Conservation (phyloP, 2,797 vertebrate species). For the Macropodus opercularis region DNA sequence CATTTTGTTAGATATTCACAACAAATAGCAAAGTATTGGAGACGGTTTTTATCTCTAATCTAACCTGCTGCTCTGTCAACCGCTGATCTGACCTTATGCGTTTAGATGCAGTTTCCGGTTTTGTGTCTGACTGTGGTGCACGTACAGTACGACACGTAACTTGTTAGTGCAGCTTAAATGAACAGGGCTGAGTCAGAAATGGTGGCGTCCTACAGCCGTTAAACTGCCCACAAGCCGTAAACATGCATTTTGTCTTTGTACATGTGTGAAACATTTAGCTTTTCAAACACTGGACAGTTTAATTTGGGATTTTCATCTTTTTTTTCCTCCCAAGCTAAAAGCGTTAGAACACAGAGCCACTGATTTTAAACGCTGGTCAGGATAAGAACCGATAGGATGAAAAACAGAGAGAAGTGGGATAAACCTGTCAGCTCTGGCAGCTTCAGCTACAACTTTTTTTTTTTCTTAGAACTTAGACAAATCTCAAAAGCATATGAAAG, state of each 20-base stretch:
- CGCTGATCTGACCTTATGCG: conserved; percentile 36
- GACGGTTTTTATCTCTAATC: too few relatives aligned
- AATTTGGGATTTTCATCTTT: not conserved
- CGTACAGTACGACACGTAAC: too few relatives aligned
- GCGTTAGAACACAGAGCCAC: not conserved
- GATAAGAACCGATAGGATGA: conserved; percentile 3
- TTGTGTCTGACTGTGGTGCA: conserved; percentile 18
- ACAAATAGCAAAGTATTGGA: too few relatives aligned
- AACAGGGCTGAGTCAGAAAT: conserved; percentile 17
- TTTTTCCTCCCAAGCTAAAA: not conserved
- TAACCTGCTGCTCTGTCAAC: conserved; percentile 12
- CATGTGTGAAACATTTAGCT: too few relatives aligned
- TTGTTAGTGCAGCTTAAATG: conserved; percentile 27
- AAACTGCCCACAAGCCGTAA: conserved; percentile 9
- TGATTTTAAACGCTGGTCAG: not conserved
- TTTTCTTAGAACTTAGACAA: conserved; percentile 29
- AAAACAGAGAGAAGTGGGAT: conserved; percentile 3
- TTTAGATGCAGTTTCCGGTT: conserved; percentile 11
- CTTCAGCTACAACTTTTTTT: not conserved
- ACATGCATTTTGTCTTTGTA: not conserved
- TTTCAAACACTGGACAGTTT: not conserved
- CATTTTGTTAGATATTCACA: too few relatives aligned
- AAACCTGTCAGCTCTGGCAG: conserved; percentile 21
- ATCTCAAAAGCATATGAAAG: conserved; percentile 48
- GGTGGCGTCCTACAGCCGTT: conserved; percentile 11